phyloP scores from a whole-genome alignment of 2,113 vertebrate genomes.

The Cygnus atratus region DNA sequence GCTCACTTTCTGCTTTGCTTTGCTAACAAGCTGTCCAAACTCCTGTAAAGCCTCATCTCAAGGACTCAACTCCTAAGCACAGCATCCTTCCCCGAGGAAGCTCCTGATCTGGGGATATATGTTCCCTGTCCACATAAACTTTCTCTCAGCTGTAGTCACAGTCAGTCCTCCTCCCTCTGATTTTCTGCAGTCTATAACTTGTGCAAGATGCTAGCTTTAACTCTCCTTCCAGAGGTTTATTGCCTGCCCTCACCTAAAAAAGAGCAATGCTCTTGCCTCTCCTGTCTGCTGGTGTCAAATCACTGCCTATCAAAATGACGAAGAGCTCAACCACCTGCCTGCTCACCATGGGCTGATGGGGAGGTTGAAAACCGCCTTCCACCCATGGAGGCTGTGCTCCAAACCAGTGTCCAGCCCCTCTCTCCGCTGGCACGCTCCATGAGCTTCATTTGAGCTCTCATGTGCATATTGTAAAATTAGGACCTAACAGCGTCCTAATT shows the following conservation, averaged over 20 bases:
- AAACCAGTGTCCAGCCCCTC: background rate
- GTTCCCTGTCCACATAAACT: background rate
- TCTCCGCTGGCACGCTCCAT: background rate
- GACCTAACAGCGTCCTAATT: background rate
- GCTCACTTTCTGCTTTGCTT: background rate
- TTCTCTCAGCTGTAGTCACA: background rate
- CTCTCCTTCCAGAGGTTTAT: background rate
- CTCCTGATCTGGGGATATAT: background rate
- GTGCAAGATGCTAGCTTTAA: background rate
- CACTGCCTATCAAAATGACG: background rate
- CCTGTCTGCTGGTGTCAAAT: background rate
- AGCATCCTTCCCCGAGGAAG: background rate
- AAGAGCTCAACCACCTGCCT: background rate
- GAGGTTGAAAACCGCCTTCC: background rate
- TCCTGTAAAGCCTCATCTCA: background rate
- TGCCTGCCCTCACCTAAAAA: background rate
- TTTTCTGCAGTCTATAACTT: background rate
- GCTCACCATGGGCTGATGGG: background rate
- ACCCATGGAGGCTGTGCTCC: background rate
- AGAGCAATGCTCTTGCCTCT: background rate
- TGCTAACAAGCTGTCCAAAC: slow-evolving; percentile 41
- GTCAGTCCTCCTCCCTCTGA: background rate
- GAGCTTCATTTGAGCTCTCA: no score
- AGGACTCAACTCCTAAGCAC: background rate
- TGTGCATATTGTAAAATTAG: background rate